Percentiles rank a stretch among this genome's conserved stretches.
Conservation (phyloP, 2,797 vertebrate genomes). For the Pteronotus mesoamericanus region DNA sequence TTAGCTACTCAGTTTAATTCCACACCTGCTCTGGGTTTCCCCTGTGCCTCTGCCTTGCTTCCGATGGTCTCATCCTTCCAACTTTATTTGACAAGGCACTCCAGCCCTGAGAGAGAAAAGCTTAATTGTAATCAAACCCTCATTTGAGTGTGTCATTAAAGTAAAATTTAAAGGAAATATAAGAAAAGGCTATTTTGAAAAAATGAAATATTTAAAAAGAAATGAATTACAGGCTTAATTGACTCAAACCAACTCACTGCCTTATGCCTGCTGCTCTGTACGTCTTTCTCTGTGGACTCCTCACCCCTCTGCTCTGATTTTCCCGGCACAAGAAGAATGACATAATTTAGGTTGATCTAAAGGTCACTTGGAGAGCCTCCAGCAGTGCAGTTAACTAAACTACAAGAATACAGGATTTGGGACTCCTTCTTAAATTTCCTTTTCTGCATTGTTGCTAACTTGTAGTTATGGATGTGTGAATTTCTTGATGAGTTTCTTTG, state of each 20-base stretch:
- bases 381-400: slow-evolving; percentile 66
- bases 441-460: slow-evolving; percentile 54
- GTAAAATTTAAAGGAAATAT: slow-evolving; percentile 30
- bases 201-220: neutral
- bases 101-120: neutral
- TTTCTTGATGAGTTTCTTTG: slow-evolving; percentile 73
- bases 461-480: slow-evolving; percentile 62
- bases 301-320: neutral
- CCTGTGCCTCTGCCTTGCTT: neutral
- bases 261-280: neutral
- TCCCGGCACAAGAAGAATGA: slow-evolving; percentile 37
- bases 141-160: slow-evolving; percentile 4
- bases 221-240: slow-evolving; percentile 8
- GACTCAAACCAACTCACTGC: neutral
- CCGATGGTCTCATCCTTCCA: neutral
- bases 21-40: neutral
- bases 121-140: neutral
- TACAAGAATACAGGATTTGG: neutral
- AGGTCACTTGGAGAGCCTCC: slow-evolving; percentile 47
- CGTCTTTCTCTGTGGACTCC: neutral
- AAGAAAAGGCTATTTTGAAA: neutral
- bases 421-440: slow-evolving; percentile 37
- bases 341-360: slow-evolving; percentile 59
- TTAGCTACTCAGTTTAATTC: neutral
- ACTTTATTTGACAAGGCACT: slow-evolving; percentile 30